Percentiles rank a stretch among this genome's conserved stretches.
These are phyloP conservation scores for Myzus persicae DNA, from an alignment of 1,140 invertebrate genomes.

Conservation along the genomic window DNA sequence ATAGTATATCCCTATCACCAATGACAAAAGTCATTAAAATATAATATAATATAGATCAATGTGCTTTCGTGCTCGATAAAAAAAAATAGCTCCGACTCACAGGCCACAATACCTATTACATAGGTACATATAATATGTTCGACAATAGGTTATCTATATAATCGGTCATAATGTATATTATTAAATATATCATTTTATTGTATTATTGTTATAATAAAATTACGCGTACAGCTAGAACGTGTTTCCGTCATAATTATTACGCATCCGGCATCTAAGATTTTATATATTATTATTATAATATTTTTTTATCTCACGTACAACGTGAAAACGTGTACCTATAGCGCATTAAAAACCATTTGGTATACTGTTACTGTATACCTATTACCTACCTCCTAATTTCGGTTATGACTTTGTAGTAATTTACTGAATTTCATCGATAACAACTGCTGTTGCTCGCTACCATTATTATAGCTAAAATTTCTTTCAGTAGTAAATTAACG, in stretches of 20 bases:
- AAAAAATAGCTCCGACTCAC: too few relatives aligned
- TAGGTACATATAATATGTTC: too few relatives aligned
- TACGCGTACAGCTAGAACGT: background rate
- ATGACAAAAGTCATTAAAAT: background rate
- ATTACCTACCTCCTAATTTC: background rate
- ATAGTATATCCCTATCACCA: background rate
- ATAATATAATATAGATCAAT: background rate
- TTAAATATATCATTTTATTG: too few relatives aligned
- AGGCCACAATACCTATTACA: too few relatives aligned
- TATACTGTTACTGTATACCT: too few relatives aligned
- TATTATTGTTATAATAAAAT: background rate
- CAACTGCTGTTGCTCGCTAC: background rate
- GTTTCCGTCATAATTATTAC: background rate
- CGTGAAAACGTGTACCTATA: background rate
- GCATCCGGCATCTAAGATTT: background rate
- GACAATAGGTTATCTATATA: background rate
- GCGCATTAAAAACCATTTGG: background rate
- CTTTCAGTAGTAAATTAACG: background rate
- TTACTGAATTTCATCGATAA: background rate
- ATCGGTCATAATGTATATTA: background rate
- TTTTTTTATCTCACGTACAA: background rate
- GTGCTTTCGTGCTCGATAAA: background rate
- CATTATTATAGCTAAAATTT: background rate
- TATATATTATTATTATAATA: background rate
- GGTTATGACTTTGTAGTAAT: background rate